These are phyloP conservation scores for Listrodromus nycthemerus DNA, from an alignment of 2,888 invertebrate species.

Conservation along the genomic window DNA sequence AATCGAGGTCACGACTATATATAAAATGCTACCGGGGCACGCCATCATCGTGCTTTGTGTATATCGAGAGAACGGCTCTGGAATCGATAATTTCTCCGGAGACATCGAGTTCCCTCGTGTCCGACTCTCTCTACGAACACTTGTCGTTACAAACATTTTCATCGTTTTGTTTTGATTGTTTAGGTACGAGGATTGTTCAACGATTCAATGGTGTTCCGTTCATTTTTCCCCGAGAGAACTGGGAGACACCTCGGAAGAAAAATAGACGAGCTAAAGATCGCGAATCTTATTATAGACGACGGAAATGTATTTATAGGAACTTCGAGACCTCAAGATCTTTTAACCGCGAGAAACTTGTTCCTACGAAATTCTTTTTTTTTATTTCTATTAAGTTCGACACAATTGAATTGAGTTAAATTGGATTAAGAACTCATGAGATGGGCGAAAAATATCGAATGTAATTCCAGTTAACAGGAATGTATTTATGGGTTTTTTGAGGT, in stretches of 20 bases:
- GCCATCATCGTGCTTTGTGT: conserved; percentile 21
- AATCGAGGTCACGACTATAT: conserved; percentile 51
- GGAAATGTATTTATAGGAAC: neutral
- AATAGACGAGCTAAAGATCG: too few species aligned
- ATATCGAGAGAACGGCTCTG: conserved; percentile 19
- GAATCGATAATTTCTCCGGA: conserved; percentile 45
- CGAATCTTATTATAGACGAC: neutral
- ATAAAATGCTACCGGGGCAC: conserved; percentile 31
- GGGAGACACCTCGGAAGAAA: too few species aligned
- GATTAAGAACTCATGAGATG: too few species aligned
- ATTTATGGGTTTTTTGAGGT: neutral
- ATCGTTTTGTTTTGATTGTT: neutral
- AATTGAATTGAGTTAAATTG: too few species aligned
- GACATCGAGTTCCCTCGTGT: conserved; percentile 7
- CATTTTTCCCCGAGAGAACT: too few species aligned
- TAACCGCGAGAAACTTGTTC: neutral
- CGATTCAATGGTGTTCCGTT: too few species aligned
- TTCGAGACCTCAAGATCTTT: neutral
- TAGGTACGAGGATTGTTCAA: neutral
- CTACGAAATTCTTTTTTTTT: neutral
- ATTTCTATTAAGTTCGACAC: too few species aligned
- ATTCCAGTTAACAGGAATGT: neutral
- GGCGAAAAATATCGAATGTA: neutral
- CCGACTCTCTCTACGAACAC: neutral
- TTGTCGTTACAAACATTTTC: neutral